These are phyloP conservation scores for Lepidocyrtinus sp. DNA, from an alignment of 2,888 invertebrate genomes.

Conservation along the genomic window DNA sequence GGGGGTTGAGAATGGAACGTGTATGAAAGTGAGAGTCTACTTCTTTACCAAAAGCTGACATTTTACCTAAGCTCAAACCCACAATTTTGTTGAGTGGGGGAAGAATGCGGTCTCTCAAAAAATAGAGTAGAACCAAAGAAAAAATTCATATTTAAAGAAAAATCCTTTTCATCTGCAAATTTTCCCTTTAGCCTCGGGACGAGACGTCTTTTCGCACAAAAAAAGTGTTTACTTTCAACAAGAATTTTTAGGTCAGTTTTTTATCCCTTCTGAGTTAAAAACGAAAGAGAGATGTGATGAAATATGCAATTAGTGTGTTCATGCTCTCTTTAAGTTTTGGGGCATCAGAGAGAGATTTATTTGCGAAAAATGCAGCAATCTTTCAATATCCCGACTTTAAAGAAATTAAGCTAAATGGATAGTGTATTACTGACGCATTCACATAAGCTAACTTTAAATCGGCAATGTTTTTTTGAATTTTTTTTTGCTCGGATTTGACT, in stretches of 20 bases:
- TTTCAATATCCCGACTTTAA: not conserved
- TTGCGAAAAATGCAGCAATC: not conserved
- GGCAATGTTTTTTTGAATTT: too few relatives aligned
- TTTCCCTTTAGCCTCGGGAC: not conserved
- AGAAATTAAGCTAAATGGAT: not conserved
- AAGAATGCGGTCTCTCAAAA: too few relatives aligned
- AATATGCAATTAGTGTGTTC: not conserved
- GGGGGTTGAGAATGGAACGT: not conserved
- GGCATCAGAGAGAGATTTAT: not conserved
- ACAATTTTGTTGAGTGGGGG: too few relatives aligned
- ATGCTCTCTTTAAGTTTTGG: not conserved
- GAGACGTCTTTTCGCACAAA: not conserved
- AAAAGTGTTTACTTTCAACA: not conserved
- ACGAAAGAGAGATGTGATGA: not conserved
- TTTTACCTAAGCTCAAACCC: too few relatives aligned
- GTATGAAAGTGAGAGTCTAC: too few relatives aligned
- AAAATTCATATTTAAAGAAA: not conserved
- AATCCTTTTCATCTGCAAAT: not conserved
- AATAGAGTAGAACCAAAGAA: not conserved
- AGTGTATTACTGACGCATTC: too few relatives aligned
- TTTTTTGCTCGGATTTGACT: too few relatives aligned
- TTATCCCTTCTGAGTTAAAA: not conserved
- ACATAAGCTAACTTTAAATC: too few relatives aligned
- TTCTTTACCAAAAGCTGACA: too few relatives aligned
- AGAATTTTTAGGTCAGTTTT: not conserved